Evolutionary conservation across 2,113 vertebrate species (phyloP).

Genomic region (Illadopsis cleaveri): DNA sequence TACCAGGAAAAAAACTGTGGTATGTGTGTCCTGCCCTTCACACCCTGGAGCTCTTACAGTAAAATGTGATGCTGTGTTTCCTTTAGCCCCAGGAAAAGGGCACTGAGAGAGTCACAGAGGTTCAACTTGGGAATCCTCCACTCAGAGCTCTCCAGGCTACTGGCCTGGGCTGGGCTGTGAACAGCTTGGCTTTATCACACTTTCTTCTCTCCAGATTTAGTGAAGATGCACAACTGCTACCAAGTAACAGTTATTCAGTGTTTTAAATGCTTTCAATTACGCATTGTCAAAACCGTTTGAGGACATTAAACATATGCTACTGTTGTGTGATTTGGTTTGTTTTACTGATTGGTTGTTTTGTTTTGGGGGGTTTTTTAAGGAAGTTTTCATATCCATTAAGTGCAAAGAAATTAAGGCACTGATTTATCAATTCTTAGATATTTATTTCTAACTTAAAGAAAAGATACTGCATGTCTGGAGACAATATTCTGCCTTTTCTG

Average conservation of each 20-base stretch:
- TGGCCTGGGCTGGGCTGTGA: neutral
- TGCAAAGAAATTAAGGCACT: neutral
- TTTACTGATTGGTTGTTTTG: neutral
- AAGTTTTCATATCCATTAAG: neutral
- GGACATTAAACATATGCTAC: neutral
- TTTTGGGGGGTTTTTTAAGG: neutral
- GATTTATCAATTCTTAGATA: neutral
- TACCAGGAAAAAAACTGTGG: neutral
- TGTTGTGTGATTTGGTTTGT: neutral
- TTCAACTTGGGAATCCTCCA: neutral
- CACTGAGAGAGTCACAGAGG: neutral
- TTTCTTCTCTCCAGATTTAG: neutral
- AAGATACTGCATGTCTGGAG: neutral
- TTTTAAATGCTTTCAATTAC: neutral
- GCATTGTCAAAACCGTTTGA: neutral
- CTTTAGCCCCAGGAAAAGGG: neutral
- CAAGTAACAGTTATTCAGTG: neutral
- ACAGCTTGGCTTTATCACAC: neutral
- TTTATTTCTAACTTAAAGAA: neutral
- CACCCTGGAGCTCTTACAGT: neutral
- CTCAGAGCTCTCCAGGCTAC: neutral
- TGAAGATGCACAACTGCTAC: neutral
- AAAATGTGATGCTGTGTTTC: neutral
- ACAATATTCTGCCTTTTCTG: accelerated
- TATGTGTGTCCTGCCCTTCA: neutral